Evolutionary conservation across 2,113 vertebrate genomes (phyloP), one percentile per base, ranked within the genome.

Genomic region (Alethe castanea): DNA sequence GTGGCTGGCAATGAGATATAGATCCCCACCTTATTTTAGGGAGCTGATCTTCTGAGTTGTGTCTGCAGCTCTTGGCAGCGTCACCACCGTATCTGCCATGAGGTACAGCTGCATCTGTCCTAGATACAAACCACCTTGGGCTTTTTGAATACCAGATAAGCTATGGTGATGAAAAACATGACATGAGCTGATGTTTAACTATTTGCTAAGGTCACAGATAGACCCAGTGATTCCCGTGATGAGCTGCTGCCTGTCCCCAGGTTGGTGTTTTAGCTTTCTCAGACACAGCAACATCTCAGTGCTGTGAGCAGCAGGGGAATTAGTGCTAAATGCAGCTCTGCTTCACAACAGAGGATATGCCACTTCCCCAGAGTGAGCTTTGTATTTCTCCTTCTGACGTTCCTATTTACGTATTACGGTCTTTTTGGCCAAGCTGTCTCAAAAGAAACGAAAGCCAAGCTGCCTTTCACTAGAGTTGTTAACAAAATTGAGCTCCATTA

Each of bases 401-500:
- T 53, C 14, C n/a, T 82, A 9, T 85, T 82, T 79, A 65, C 1
- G 8, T 66, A 79, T 94, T 64, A 40, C 0, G 5, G 22, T 65
- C 57, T 61, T 85, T 81, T 69, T 0, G 2, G 25, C 31, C 50
- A 88, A 77, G 25, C 25, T 70, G n/a, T 45, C 61, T 90, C 60
- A 38, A 59, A 74, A 80, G n/a, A 87, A 91, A n/a, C 1, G 9
- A 87, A 90, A 93, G 12, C 19, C 73, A 79, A 79, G 36, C 52
- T 71, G 50, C 11, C 17, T 87, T 94, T 90, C 40, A 57, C 45
- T 40, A 19, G 28, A 28, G 13, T 13, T 91, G 50, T 90, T 91
- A 72, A 19, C 22, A 93, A 94, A 91, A 87, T 44, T 69, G 62
- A 90, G 61, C 57, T 81, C 57, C 14, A 24, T 93, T 88, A 82